phyloP scores from a whole-genome alignment of 2,888 invertebrate species.

The Spodoptera exigua region DNA sequence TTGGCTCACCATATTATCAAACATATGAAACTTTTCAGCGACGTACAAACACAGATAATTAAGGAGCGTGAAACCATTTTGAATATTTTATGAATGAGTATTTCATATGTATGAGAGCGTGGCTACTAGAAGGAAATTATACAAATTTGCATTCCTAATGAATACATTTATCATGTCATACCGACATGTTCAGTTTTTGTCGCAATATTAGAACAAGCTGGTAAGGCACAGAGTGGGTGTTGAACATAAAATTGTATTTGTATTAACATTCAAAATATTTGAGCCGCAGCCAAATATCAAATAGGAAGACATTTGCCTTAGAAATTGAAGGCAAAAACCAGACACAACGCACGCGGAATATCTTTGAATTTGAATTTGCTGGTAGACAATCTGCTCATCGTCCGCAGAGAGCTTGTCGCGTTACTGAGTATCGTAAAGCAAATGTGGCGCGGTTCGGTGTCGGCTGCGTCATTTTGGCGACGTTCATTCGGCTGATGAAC shows the following conservation, averaged over 20 bases:
- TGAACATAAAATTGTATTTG: slow-evolving; percentile 43
- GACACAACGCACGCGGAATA: slow-evolving; percentile 33
- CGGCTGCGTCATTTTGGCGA: slow-evolving; percentile 60
- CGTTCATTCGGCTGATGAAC: slow-evolving; percentile 65
- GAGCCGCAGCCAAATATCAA: slow-evolving; percentile 51
- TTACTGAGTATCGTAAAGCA: slow-evolving; percentile 52
- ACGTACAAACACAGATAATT: slow-evolving; percentile 86
- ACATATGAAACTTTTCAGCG: slow-evolving; percentile 76
- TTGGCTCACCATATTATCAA: slow-evolving; percentile 56
- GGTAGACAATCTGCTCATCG: slow-evolving; percentile 41
- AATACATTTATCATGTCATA: slow-evolving; percentile 73
- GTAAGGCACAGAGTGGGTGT: slow-evolving; percentile 24
- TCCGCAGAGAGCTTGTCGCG: slow-evolving; percentile 46
- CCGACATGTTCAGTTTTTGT: slow-evolving; percentile 51
- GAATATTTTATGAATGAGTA: slow-evolving; percentile 86
- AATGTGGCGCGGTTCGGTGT: slow-evolving; percentile 50
- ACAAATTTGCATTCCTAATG: slow-evolving; percentile 84
- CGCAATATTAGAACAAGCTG: slow-evolving; percentile 42
- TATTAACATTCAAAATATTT: slow-evolving; percentile 48
- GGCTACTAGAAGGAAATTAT: slow-evolving; percentile 84
- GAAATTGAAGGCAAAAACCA: slow-evolving; percentile 48
- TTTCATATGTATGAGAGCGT: slow-evolving; percentile 87
- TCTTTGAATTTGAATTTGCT: slow-evolving; percentile 29
- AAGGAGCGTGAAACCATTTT: slow-evolving; percentile 87
- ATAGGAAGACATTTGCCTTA: slow-evolving; percentile 50